Evolutionary conservation across 2,113 vertebrate species (phyloP), one percentile per base, ranked within the genome.

Genomic region (Tachysurus vachellii): DNA sequence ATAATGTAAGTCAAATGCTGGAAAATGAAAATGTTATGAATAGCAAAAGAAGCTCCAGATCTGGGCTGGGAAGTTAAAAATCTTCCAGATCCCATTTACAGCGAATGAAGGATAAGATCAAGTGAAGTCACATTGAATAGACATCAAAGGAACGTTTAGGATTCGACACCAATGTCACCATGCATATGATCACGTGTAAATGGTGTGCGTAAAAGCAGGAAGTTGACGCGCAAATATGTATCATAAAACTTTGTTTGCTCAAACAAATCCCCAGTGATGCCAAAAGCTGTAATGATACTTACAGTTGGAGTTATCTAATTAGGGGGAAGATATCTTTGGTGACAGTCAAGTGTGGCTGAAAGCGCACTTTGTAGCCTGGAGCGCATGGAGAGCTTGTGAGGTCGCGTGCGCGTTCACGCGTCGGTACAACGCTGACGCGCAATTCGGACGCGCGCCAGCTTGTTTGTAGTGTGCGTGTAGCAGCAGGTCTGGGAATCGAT

Each of bases 341-440:
- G 44, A 53, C 50, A 9, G 82, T 10, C 82, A 64, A 61, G 76
- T 77, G 59, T 36, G 80, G 59, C 31, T 47, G 2, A 53, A 80
- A 62, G 61, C 73, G 23, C 42, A 4, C 28, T 53, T 87, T 91
- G 83, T 54, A 12, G 80, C 68, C 88, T 62, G 87, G 85, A 62
- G 73, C n/a, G 62, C 6, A 7, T 57, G 59, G 47, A 85, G 82
- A 77, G 90, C 85, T 14, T 5, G 8, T n/a, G 81, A 89, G 90
- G 88, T 90, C 91, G 87, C 84, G 79, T 53, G 68, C 81, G 28
- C 84, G 50, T 54, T 54, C 50, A 28, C n/a, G 87, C 93, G 93
- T 94, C 92, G 23, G 94, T 92, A 93, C 44, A 89, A 28, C 85
- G 85, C 36, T 16, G 89, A 88, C 92, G 82, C 57, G 42, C 89